Percentiles rank a stretch among this genome's conserved stretches.
Conservation (phyloP, 2,113 vertebrate species). For the Vidua macroura region DNA sequence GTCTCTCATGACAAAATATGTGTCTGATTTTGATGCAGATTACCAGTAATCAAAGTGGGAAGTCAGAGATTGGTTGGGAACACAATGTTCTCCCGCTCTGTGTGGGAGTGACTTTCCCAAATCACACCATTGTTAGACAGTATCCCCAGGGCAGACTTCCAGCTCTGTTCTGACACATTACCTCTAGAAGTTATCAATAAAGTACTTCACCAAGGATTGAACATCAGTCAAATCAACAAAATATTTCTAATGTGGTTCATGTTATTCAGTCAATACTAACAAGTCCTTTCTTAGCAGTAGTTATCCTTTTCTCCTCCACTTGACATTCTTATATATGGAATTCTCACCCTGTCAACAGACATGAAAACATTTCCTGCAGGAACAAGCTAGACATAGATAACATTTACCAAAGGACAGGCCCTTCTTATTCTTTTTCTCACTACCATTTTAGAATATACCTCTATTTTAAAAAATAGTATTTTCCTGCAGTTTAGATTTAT, state of each 20-base stretch:
- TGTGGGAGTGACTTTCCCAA: neutral
- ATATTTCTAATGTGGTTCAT: neutral
- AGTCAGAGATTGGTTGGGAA: neutral
- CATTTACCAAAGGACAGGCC: neutral
- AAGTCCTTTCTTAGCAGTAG: neutral
- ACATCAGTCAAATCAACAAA: neutral
- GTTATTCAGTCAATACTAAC: neutral
- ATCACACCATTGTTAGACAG: neutral
- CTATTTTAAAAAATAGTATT: neutral
- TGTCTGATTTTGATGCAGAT: neutral
- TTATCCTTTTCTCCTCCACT: neutral
- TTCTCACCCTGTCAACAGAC: neutral
- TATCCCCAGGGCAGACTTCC: neutral
- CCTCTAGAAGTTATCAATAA: neutral
- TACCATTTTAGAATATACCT: neutral
- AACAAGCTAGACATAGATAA: neutral
- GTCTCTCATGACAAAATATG: neutral
- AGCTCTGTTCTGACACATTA: neutral
- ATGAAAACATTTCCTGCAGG: neutral
- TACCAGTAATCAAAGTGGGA: conserved; percentile 3
- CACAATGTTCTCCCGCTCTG: neutral
- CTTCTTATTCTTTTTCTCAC: neutral
- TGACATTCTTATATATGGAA: neutral
- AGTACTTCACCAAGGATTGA: neutral
- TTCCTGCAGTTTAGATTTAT: neutral